Percentiles rank a stretch among this genome's conserved stretches.
Evolutionary conservation across 2,888 invertebrate species (phyloP).

Genomic region (Trisateles emortualis): DNA sequence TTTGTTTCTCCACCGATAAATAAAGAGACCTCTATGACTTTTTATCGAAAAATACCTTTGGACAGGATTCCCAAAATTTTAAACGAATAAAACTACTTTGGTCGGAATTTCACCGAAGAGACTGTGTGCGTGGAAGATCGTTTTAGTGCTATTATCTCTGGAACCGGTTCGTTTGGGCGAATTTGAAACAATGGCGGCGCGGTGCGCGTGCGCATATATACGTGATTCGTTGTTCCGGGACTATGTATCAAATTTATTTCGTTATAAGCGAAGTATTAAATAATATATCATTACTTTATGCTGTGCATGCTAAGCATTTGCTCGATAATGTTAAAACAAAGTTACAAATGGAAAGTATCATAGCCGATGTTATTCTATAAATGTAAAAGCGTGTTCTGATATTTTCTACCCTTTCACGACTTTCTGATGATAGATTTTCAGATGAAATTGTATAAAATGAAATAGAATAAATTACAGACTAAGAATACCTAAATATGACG

Average conservation of each 20-base stretch:
- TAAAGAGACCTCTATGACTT: slow-evolving; percentile 41
- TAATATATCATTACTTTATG: slow-evolving; percentile 42
- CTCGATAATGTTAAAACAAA: background rate
- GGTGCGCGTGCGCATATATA: slow-evolving; percentile 47
- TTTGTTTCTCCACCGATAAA: slow-evolving; percentile 42
- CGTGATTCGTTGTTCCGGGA: slow-evolving; percentile 60
- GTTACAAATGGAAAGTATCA: background rate
- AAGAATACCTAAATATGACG: too few relatives aligned
- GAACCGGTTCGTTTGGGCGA: slow-evolving; percentile 80
- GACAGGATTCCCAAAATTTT: slow-evolving; percentile 45
- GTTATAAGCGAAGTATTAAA: slow-evolving; percentile 33
- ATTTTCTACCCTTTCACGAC: background rate
- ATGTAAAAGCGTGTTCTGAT: background rate
- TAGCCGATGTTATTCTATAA: background rate
- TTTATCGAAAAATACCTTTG: slow-evolving; percentile 48
- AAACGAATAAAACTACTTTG: slow-evolving; percentile 46
- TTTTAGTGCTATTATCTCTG: slow-evolving; percentile 73
- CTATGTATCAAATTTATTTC: slow-evolving; percentile 54
- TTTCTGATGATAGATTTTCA: background rate
- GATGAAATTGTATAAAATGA: too few relatives aligned
- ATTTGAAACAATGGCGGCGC: slow-evolving; percentile 78
- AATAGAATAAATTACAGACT: too few relatives aligned
- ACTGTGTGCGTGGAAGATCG: slow-evolving; percentile 49
- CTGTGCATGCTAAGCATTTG: slow-evolving; percentile 2
- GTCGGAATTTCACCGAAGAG: slow-evolving; percentile 45